These are phyloP conservation scores for Spatulosminthurus flaviceps DNA, from an alignment of 2,888 invertebrate genomes.

Conservation along the genomic window DNA sequence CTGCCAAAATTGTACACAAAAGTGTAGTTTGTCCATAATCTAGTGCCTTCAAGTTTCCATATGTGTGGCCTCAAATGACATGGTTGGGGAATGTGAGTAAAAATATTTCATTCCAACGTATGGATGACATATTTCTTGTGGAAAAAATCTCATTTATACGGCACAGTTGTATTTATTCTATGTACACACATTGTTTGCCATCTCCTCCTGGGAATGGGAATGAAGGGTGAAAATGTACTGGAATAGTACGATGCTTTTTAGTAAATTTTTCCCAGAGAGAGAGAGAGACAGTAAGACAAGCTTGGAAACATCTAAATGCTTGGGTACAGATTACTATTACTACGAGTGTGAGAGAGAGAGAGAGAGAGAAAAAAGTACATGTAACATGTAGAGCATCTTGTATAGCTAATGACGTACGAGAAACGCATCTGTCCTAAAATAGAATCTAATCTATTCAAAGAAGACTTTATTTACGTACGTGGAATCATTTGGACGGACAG, in stretches of 20 bases:
- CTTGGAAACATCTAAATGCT: too few relatives aligned
- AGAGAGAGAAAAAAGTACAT: neutral
- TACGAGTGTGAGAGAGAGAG: too few relatives aligned
- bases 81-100: constrained; percentile 18
- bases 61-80: constrained; percentile 15
- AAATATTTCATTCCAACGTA: neutral
- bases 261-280: too few relatives aligned
- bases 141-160: too few relatives aligned
- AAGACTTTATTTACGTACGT: constrained; percentile 42
- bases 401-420: constrained; percentile 16
- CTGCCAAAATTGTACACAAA: too few relatives aligned
- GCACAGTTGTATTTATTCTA: too few relatives aligned
- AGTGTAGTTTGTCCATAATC: neutral
- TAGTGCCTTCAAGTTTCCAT: neutral
- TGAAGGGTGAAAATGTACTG: too few relatives aligned
- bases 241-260: too few relatives aligned
- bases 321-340: too few relatives aligned
- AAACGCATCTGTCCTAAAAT: constrained; percentile 37
- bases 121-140: neutral
- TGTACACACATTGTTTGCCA: too few relatives aligned
- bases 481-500: constrained; percentile 23
- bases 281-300: too few relatives aligned
- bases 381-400: constrained; percentile 14
- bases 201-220: too few relatives aligned
- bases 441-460: constrained; percentile 38